Conservation (phyloP, 2,888 invertebrate species). For the Eilema caniola region DNA sequence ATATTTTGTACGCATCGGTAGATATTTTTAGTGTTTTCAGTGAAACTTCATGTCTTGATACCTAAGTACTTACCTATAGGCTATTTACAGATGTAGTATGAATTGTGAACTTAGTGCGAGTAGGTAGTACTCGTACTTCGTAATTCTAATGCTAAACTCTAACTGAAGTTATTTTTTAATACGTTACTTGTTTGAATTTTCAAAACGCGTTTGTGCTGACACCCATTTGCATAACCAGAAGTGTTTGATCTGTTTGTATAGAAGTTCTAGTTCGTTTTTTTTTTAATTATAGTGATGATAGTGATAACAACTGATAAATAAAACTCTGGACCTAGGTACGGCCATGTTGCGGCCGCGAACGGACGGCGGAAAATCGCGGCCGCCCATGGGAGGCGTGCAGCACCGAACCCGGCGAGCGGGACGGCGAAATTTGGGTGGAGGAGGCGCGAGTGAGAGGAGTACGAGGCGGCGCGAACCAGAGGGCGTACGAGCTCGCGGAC, state of each 20-base stretch:
- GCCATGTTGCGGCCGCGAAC: conserved; percentile 81
- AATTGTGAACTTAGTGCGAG: neutral
- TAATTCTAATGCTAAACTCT: no score
- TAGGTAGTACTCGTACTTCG: neutral
- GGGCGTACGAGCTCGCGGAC: conserved; percentile 83
- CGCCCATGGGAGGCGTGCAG: conserved; percentile 86
- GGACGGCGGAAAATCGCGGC: conserved; percentile 85
- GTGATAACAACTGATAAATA: conserved; percentile 66
- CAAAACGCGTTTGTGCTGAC: neutral
- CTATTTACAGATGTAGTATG: neutral
- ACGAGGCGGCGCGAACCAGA: conserved; percentile 88
- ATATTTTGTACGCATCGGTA: no score
- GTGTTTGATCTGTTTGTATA: neutral
- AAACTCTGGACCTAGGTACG: conserved; percentile 72
- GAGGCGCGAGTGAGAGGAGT: conserved; percentile 70
- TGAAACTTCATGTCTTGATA: neutral
- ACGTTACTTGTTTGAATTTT: neutral
- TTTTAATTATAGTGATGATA: conserved; percentile 44
- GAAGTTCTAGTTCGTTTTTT: neutral
- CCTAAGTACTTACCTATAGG: no score
- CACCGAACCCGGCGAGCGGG: conserved; percentile 72
- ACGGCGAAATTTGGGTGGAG: conserved; percentile 59
- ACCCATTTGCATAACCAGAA: neutral
- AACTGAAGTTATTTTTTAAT: neutral
- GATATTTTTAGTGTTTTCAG: neutral